Evolutionary conservation across 1,140 invertebrate species (phyloP).

Genomic region (Ptiloglossa arizonensis): DNA sequence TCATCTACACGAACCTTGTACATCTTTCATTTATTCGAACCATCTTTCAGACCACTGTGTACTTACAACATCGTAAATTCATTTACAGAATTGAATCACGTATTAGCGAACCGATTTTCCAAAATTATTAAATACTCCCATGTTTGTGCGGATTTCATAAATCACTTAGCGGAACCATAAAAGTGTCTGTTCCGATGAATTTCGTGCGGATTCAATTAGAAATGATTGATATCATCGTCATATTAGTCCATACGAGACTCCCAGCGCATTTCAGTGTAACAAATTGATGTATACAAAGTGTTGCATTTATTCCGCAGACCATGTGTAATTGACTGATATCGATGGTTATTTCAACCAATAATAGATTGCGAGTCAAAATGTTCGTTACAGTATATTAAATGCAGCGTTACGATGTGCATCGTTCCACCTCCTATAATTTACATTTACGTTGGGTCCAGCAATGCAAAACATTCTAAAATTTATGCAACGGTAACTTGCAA

Average conservation of each 20-base stretch:
- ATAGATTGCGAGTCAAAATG: neutral
- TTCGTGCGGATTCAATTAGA: neutral
- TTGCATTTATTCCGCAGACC: neutral
- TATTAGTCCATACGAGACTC: neutral
- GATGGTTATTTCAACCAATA: neutral
- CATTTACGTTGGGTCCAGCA: too few relatives aligned
- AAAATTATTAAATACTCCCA: too few relatives aligned
- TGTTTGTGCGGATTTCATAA: neutral
- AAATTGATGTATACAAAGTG: neutral
- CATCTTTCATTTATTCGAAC: too few relatives aligned
- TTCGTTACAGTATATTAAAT: neutral
- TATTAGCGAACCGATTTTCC: too few relatives aligned
- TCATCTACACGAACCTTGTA: too few relatives aligned
- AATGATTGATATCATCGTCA: neutral
- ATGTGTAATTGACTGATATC: neutral
- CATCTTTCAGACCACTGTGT: too few relatives aligned
- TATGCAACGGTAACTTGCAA: too few relatives aligned
- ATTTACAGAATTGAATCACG: too few relatives aligned
- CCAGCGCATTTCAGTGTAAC: neutral
- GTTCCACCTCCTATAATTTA: neutral
- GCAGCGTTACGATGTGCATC: neutral
- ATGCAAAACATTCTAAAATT: too few relatives aligned
- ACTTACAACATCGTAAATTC: too few relatives aligned
- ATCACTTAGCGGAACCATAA: neutral
- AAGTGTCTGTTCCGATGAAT: neutral